A percentile compares a stretch with the other conserved stretches of the same genome.
phyloP scores from a whole-genome alignment of 2,888 invertebrate genomes.

The Agrotis ipsilon region DNA sequence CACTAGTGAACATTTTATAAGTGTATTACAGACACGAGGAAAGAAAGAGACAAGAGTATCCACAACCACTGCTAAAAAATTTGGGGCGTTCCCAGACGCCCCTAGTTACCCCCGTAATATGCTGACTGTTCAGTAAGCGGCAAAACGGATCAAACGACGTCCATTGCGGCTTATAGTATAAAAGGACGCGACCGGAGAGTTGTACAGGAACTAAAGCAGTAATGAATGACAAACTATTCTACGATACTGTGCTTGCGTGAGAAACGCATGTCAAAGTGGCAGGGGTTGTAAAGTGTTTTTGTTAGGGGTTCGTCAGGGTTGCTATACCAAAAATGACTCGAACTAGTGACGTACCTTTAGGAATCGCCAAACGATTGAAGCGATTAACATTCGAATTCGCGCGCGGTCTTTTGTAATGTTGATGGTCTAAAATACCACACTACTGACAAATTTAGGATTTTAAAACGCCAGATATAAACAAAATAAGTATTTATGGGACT shows the following conservation, averaged over 20 bases:
- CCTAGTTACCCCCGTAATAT: constrained; percentile 67
- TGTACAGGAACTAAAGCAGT: constrained; percentile 40
- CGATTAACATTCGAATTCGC: constrained; percentile 1
- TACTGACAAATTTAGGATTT: too few species aligned
- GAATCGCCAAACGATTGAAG: constrained; percentile 47
- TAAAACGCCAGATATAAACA: too few species aligned
- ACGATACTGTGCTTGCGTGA: constrained; percentile 16
- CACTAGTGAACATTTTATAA: constrained; percentile 74
- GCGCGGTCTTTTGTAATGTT: too few species aligned
- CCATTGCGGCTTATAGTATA: constrained; percentile 47
- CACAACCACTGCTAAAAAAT: constrained; percentile 68
- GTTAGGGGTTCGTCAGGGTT: constrained; percentile 39
- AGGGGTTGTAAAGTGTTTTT: constrained; percentile 27
- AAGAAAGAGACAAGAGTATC: constrained; percentile 82
- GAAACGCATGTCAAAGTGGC: constrained; percentile 23
- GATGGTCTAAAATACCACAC: too few species aligned
- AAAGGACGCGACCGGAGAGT: background rate
- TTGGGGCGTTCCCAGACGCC: constrained; percentile 81
- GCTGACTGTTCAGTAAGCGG: constrained; percentile 50
- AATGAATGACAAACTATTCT: constrained; percentile 50
- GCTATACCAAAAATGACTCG: constrained; percentile 30
- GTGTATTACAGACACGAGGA: constrained; percentile 69
- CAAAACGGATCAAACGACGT: constrained; percentile 33
- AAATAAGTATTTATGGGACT: too few species aligned
- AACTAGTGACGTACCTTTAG: constrained; percentile 32